Conservation (phyloP, 1,140 invertebrate genomes). For the Leptoteleia sp. region DNA sequence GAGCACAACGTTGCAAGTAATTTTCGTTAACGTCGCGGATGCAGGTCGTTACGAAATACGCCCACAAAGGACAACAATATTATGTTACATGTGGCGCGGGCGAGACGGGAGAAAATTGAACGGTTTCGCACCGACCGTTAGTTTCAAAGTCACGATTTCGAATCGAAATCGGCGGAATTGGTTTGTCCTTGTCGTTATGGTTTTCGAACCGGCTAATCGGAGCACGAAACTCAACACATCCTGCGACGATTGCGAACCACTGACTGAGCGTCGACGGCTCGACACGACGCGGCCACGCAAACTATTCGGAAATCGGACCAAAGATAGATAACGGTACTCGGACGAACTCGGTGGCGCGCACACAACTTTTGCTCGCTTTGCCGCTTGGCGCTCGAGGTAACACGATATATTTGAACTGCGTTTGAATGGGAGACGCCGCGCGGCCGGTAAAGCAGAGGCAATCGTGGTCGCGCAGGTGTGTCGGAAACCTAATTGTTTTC, state of each 20-base stretch:
- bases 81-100: conserved; percentile 43
- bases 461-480: conserved; percentile 1
- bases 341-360: conserved; percentile 20
- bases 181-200: neutral
- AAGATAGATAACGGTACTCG: conserved; percentile 51
- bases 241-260: conserved; percentile 18
- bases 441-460: conserved; percentile 17
- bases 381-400: conserved; percentile 30
- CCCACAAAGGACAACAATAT: conserved; percentile 49
- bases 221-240: neutral
- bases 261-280: conserved; percentile 17
- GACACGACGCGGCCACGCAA: conserved; percentile 25
- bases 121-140: conserved; percentile 33
- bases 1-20: conserved; percentile 1
- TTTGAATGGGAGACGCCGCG: conserved; percentile 22
- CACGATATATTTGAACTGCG: conserved; percentile 36
- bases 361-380: conserved; percentile 26
- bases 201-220: neutral
- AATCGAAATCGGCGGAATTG: neutral
- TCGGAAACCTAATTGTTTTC: neutral
- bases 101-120: conserved; percentile 10
- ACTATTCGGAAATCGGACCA: conserved; percentile 39
- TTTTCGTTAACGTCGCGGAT: conserved; percentile 20
- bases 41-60: conserved; percentile 49
- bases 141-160: no score